Base-by-base conservation (phyloP, 2,888 invertebrate genomes). In the Mythimna ferrago region DNA sequence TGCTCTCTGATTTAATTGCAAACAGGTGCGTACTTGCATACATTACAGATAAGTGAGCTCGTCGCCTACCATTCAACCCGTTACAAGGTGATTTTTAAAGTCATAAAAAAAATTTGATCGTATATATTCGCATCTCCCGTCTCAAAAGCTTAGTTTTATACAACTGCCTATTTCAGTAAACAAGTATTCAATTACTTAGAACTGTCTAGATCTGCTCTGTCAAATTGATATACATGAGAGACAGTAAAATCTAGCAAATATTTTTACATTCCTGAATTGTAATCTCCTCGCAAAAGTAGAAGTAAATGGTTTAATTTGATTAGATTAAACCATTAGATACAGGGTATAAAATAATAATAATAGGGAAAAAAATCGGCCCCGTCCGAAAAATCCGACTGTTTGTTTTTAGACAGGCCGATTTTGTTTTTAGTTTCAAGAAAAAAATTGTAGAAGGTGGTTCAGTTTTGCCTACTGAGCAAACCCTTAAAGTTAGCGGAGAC, bases 31-130 rank as follows among this genome's bases (percentile, higher is more conserved):
- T 38, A 54, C 62, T 68, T 44, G 75, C 71, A 74, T 83, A 61
- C 48, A 74, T 83, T 83, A 66, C 38, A 67, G 60, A 69, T 82
- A 70, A 65, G 60, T 61, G 62, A 54, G 57, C 58, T 41, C 48
- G 11, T 35, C 21, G 48, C 9, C 35, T 61, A 35, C 14, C 14
- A 32, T 21, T 63, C 44, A 35, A 65, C 66, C 66, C 63, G 38
- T 53, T 32, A 60, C 54, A 65, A 78, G 35, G 66, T 69, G 35
- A 51, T 38, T 41, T 63, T 16, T 44, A 78, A 58, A 44, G 5
- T n/a, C 19, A 11, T n/a, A 11, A 38, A 70, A 73, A 51, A 60
- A 73, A 56, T 41, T 21, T 0, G 1, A 56, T 66, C 11, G 4
- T 56, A 14, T 6, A 41, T 32, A 38, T 11, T 14, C 1, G 10